phyloP scores from a whole-genome alignment of 1,140 invertebrate genomes.

The Leptinotarsa lineolata region DNA sequence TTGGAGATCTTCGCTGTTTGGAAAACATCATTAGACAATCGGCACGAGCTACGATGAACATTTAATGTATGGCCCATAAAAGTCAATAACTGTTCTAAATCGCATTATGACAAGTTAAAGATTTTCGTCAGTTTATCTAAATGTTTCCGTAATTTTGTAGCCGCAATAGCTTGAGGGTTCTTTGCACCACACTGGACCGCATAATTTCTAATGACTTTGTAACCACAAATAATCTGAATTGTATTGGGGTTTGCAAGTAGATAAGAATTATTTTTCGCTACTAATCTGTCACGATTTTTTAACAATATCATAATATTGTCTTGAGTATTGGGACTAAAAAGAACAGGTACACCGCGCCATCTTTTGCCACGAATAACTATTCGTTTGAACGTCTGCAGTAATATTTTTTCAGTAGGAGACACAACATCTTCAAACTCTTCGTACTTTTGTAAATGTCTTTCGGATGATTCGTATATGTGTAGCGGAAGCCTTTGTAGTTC shows the following conservation, averaged over 20 bases:
- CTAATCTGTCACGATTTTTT: slow-evolving; percentile 26
- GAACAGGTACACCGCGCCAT: slow-evolving; percentile 37
- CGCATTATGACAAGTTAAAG: slow-evolving; percentile 48
- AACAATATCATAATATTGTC: slow-evolving; percentile 33
- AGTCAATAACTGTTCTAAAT: slow-evolving; percentile 43
- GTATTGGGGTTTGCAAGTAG: slow-evolving; percentile 43
- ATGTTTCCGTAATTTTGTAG: slow-evolving; percentile 50
- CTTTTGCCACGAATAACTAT: slow-evolving; percentile 42
- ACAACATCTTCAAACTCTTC: slow-evolving; percentile 39
- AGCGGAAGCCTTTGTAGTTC: slow-evolving; percentile 40
- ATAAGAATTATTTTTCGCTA: slow-evolving; percentile 28
- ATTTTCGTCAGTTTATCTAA: slow-evolving; percentile 52
- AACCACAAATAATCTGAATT: slow-evolving; percentile 41
- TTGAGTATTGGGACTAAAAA: slow-evolving; percentile 40
- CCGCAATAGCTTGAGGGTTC: slow-evolving; percentile 45
- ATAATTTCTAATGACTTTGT: slow-evolving; percentile 48
- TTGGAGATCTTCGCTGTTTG: slow-evolving; percentile 52
- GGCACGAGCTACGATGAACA: slow-evolving; percentile 35
- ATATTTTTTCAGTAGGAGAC: slow-evolving; percentile 34
- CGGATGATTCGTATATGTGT: slow-evolving; percentile 12
- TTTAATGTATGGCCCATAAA: slow-evolving; percentile 41
- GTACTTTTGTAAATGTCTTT: slow-evolving; percentile 25
- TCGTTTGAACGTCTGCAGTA: slow-evolving; percentile 40
- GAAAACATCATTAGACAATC: slow-evolving; percentile 48
- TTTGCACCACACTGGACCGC: slow-evolving; percentile 42